phyloP scores from a whole-genome alignment of 2,888 invertebrate species.

The Hirtodrosophila alboralis region DNA sequence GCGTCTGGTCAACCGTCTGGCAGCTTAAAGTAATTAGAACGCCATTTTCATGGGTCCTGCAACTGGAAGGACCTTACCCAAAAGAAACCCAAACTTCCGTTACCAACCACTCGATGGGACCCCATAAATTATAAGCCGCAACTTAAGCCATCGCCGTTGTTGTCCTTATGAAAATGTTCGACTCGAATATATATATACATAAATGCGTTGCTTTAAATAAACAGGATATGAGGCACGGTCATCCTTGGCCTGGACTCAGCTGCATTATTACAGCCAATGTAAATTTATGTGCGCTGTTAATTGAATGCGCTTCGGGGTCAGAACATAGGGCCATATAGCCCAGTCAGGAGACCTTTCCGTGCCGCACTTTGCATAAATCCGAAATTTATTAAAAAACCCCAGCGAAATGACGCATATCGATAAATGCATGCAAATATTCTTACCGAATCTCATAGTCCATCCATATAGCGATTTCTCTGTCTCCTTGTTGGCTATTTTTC shows the following conservation, averaged over 20 bases:
- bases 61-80: constrained; percentile 8
- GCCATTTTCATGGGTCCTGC: constrained; percentile 46
- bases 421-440: constrained; percentile 64
- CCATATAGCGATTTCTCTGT: constrained; percentile 6
- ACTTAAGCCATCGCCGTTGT: constrained; percentile 54
- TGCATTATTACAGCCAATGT: constrained; percentile 72
- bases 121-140: constrained; percentile 64
- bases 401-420: constrained; percentile 56
- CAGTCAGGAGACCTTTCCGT: constrained; percentile 13
- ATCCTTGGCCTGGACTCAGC: constrained; percentile 65
- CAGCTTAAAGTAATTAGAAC: constrained; percentile 76
- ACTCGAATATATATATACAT: constrained; percentile 26
- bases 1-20: constrained; percentile 46
- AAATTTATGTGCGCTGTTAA: constrained; percentile 74
- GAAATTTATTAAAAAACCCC: constrained; percentile 68
- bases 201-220: constrained; percentile 70
- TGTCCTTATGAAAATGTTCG: constrained; percentile 41
- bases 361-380: constrained; percentile 65
- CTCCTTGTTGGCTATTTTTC: constrained; percentile 60
- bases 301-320: constrained; percentile 68
- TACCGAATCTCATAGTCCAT: constrained; percentile 4
- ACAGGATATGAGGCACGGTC: constrained; percentile 41
- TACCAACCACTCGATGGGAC: too few relatives aligned
- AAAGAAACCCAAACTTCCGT: constrained; percentile 2
- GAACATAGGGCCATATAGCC: constrained; percentile 40